Conservation (phyloP, 2,113 vertebrate species). For the Cyanoderma ruficeps region DNA sequence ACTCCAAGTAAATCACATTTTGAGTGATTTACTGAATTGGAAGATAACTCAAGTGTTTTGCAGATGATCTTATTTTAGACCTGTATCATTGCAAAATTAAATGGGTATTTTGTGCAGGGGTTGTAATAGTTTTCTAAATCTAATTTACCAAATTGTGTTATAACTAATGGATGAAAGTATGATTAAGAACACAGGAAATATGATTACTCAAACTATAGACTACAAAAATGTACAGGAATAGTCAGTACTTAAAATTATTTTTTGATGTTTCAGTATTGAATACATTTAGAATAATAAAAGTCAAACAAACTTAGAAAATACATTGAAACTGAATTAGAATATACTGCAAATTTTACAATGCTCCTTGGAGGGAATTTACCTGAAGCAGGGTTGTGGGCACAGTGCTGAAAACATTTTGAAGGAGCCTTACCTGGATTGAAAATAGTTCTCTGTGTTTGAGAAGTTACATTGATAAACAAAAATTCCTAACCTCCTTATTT, state of each 20-base stretch:
- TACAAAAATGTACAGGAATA: neutral
- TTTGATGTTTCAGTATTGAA: neutral
- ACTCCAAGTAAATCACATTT: neutral
- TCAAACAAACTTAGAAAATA: neutral
- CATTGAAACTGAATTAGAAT: neutral
- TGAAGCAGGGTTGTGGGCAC: neutral
- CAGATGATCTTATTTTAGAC: neutral
- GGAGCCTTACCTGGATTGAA: neutral
- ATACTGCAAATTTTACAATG: neutral
- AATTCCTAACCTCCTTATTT: neutral
- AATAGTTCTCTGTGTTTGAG: neutral
- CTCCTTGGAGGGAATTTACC: neutral
- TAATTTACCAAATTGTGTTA: neutral
- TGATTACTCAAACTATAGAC: neutral
- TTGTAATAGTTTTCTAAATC: neutral
- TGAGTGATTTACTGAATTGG: neutral
- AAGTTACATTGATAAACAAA: neutral
- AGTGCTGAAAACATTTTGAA: neutral
- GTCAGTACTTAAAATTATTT: neutral
- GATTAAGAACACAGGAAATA: neutral
- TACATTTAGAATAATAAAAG: neutral
- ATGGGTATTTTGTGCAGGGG: neutral
- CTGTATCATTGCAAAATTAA: neutral
- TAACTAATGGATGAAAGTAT: neutral
- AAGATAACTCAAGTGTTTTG: neutral